A percentile compares a stretch with the other conserved stretches of the same genome.
Evolutionary conservation across 2,888 invertebrate species (phyloP).

Genomic region (Scaeva pyrastri): DNA sequence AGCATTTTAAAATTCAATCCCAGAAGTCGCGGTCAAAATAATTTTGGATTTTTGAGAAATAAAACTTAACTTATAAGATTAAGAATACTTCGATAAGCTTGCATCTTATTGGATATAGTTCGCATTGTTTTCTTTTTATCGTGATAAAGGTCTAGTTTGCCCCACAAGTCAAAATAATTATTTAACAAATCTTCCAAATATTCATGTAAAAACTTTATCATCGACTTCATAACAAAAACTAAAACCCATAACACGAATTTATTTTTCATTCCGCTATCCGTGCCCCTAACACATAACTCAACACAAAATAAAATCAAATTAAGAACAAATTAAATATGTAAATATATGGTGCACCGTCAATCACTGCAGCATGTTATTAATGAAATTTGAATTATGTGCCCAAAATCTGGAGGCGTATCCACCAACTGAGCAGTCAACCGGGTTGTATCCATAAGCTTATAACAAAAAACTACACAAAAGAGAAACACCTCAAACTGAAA

Average conservation of each 20-base stretch:
- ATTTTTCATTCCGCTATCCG: not conserved
- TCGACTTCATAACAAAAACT: not conserved
- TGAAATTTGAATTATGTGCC: slow-evolving; percentile 62
- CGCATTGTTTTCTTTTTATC: no score
- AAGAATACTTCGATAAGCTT: no score
- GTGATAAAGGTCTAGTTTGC: no score
- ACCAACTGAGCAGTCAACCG: slow-evolving; percentile 53
- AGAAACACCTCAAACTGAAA: slow-evolving; percentile 47
- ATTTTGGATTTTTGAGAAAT: no score
- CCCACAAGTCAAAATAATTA: no score
- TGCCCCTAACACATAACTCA: slow-evolving; percentile 28
- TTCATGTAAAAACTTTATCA: not conserved
- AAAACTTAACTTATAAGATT: no score
- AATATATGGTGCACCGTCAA: slow-evolving; percentile 66
- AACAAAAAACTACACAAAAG: slow-evolving; percentile 19
- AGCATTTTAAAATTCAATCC: no score
- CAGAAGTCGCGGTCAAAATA: no score
- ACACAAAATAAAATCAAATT: slow-evolving; percentile 57
- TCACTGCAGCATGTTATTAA: slow-evolving; percentile 68
- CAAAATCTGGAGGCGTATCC: slow-evolving; percentile 65
- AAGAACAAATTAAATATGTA: slow-evolving; percentile 68
- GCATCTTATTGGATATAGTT: no score
- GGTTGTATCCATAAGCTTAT: slow-evolving; percentile 1
- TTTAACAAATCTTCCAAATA: no score
- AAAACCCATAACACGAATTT: not conserved